Conservation (phyloP, 2,113 vertebrate genomes). For the Columba janthina region DNA sequence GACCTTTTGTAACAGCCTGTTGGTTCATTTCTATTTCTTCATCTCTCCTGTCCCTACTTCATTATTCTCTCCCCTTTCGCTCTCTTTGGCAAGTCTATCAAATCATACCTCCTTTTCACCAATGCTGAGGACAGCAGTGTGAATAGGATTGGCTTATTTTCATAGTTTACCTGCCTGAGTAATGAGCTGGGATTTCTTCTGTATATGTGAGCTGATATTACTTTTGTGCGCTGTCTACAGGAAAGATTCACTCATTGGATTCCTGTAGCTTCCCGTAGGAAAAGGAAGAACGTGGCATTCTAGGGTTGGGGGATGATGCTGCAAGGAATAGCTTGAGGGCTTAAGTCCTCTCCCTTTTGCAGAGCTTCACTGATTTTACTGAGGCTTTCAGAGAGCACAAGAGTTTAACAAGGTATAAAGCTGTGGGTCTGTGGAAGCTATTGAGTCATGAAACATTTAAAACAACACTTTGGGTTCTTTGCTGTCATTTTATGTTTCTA, state of each 20-base stretch:
- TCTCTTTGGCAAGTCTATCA: background rate
- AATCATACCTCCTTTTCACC: background rate
- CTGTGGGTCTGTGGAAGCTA: background rate
- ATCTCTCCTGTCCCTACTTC: background rate
- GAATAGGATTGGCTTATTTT: background rate
- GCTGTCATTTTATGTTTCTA: background rate
- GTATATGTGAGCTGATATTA: accelerated
- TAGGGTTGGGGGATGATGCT: background rate
- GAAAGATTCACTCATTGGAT: background rate
- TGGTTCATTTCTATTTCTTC: background rate
- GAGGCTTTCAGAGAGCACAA: background rate
- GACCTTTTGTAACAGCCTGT: background rate
- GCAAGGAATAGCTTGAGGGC: background rate
- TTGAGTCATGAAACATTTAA: background rate
- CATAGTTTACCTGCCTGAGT: background rate
- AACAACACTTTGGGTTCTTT: background rate
- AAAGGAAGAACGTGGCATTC: background rate
- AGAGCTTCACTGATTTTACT: background rate
- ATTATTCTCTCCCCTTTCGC: background rate
- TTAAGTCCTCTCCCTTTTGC: background rate
- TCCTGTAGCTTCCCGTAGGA: background rate
- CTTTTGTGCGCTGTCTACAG: background rate
- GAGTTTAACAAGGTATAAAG: background rate
- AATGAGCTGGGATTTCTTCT: background rate
- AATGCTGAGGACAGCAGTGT: background rate